Base-by-base conservation (phyloP, 30 jellyfish, hydroid and myxozoan species). In the Cassiopea xamachana region DNA sequence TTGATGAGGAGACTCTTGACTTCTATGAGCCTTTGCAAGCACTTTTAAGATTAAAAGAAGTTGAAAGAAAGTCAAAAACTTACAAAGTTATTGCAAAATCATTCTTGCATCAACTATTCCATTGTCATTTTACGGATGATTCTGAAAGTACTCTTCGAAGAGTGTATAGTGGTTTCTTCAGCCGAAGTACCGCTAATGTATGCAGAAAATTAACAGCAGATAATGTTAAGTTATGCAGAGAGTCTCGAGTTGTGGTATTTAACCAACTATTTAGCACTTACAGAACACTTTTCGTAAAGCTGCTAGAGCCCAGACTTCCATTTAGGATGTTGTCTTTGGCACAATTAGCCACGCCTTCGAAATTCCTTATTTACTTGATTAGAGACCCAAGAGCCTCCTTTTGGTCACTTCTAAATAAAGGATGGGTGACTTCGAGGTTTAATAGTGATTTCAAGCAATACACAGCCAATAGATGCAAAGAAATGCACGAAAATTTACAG, bases 301-400 rank as follows among this genome's bases (percentile, higher is more conserved):
- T 82, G 58, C 90, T 82, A 0, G 90, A 82, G 46, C 90, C 82
- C 1, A 69, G 90, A 12, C 83, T 82, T 44, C 90, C 90, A 14
- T 47, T 67, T 10, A 47, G 45, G 14, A 14, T 67, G 44, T 48
- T 46, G 17, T 13, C 18, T 0, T n/a, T 82, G 58, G 39, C 16
- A n/a, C 39, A 43, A 14, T 9, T 82, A n/a, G 59, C 70, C 50
- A 13, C 46, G 8, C 27, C 68, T 7, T 43, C 87, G 43, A 45
- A 46, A 13, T 82, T 48, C 18, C 64, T 48, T 43, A 47, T 92
- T 0, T 92, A 92, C 18, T 80, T 92, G 71, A 51, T 75, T 17
- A 74, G 98, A 60, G 98, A 92, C 64, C 98, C 98, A 58, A 76
- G 98, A 48, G 95, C 95, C 59, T 73, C 93, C 55, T 92, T 92